Conservation (phyloP, 2,113 vertebrate species). For the Andinoacara biseriatus region DNA sequence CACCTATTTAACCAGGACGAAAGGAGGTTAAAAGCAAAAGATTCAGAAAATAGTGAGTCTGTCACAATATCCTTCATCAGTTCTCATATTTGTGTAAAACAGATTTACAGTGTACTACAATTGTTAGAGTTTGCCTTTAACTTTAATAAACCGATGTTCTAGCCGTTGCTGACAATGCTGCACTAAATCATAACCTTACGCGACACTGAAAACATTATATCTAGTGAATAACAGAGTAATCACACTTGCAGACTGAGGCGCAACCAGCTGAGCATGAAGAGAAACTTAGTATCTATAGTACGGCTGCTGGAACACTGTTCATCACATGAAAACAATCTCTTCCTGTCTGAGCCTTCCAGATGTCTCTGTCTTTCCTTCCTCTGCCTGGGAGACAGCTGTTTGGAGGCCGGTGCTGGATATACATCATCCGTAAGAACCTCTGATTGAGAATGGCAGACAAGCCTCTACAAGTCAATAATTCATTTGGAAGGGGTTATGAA, state of each 20-base stretch:
- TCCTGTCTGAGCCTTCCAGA: background rate
- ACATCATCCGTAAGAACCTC: conserved; percentile 41
- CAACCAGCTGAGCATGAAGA: background rate
- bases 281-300: background rate
- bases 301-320: background rate
- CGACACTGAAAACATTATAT: background rate
- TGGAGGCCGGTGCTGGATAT: conserved; percentile 18
- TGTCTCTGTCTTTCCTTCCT: conserved; percentile 5
- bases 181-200: background rate
- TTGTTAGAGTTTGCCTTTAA: no score
- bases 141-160: background rate
- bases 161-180: background rate
- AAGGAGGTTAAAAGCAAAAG: background rate
- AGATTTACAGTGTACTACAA: no score
- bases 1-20: no score
- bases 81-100: background rate
- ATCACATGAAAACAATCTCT: conserved; percentile 3
- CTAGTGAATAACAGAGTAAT: background rate
- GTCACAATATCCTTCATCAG: background rate
- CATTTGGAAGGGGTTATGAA: conserved; percentile 78
- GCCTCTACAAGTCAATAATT: conserved; percentile 77
- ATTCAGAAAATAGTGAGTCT: background rate
- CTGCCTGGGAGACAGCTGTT: conserved; percentile 40
- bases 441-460: conserved; percentile 59
- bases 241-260: background rate